Conservation (phyloP, 2,797 vertebrate genomes). For the Eulemur coronatus region DNA sequence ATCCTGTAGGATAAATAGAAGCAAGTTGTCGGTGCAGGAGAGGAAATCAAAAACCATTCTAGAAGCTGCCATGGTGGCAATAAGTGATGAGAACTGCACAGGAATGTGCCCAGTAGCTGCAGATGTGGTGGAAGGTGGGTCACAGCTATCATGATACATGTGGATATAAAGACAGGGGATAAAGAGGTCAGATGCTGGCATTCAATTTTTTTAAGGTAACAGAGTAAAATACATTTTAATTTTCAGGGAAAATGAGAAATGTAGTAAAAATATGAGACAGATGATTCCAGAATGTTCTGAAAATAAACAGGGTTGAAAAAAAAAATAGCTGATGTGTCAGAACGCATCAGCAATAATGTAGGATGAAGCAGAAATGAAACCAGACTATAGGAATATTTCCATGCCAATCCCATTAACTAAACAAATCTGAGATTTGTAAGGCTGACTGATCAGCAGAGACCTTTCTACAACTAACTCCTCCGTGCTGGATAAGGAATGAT, state of each 20-base stretch:
- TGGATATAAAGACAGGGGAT: neutral
- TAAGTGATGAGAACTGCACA: neutral
- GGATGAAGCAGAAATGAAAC: slow-evolving; percentile 25
- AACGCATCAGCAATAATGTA: neutral
- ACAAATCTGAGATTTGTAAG: slow-evolving; percentile 13
- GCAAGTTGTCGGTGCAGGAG: neutral
- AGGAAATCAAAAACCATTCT: neutral
- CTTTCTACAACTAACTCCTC: neutral
- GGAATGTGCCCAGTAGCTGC: neutral
- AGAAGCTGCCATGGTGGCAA: neutral
- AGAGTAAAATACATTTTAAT: slow-evolving; percentile 48
- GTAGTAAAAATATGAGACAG: slow-evolving; percentile 37
- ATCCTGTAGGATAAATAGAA: neutral
- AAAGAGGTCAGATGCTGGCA: neutral
- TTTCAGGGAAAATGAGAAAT: slow-evolving; percentile 33
- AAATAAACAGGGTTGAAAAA: slow-evolving; percentile 12
- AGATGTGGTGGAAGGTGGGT: neutral
- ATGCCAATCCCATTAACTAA: neutral
- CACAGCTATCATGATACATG: neutral
- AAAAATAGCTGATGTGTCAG: neutral
- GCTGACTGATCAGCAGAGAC: neutral
- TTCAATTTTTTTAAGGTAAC: slow-evolving; percentile 21
- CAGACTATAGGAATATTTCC: neutral
- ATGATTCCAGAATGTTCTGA: slow-evolving; percentile 48
- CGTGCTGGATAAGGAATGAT: neutral